These are phyloP conservation scores for Ceyx cyanopectus DNA, from an alignment of 2,113 vertebrate genomes.

Conservation along the genomic window DNA sequence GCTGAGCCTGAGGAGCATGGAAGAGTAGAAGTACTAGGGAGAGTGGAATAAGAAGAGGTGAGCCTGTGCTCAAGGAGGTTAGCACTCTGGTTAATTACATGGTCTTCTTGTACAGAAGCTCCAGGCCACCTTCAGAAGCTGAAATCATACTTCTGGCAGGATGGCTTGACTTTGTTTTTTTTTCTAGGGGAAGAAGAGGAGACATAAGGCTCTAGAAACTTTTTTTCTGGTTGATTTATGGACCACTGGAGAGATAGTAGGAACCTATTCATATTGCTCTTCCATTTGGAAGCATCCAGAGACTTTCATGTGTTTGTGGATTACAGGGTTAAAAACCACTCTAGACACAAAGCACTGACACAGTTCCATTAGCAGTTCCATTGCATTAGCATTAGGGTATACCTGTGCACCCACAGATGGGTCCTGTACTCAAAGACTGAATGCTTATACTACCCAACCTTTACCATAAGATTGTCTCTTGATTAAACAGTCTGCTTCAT, in stretches of 20 bases:
- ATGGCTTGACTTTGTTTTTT: neutral
- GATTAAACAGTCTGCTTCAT: neutral
- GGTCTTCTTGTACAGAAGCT: neutral
- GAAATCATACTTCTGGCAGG: neutral
- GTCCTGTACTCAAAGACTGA: neutral
- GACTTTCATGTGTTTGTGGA: accelerated
- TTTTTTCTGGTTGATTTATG: neutral
- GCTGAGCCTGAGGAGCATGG: neutral
- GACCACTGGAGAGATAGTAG: neutral
- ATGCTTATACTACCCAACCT: neutral
- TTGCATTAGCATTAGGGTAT: no score
- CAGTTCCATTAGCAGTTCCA: neutral
- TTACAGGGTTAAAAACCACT: neutral
- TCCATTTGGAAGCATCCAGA: neutral
- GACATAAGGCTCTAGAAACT: neutral
- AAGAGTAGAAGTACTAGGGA: neutral
- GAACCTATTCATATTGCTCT: neutral
- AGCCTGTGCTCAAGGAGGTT: neutral
- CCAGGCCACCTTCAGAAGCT: neutral
- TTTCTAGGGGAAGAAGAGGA: neutral
- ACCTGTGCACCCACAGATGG: neutral
- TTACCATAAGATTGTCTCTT: neutral
- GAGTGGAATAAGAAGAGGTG: neutral
- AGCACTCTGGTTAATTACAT: neutral
- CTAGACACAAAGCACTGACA: neutral